Conservation (phyloP, 2,888 invertebrate genomes). For the Ennomos fuscantarius region DNA sequence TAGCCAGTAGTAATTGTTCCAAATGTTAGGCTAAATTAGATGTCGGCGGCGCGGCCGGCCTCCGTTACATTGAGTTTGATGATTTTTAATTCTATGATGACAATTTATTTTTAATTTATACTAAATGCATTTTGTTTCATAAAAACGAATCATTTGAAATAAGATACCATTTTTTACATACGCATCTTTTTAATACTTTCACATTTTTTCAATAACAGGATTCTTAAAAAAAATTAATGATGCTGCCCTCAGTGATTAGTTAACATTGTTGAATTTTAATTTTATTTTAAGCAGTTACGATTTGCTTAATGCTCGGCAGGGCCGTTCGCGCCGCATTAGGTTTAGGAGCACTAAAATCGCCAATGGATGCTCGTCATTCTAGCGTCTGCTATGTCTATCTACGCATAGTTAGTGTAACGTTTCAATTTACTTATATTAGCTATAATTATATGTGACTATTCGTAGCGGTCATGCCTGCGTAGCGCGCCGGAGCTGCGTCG, state of each 20-base stretch:
- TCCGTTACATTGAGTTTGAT: constrained; percentile 28
- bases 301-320: constrained; percentile 29
- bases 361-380: constrained; percentile 64
- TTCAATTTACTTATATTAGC: constrained; percentile 75
- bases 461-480: constrained; percentile 51
- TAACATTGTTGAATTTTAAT: too few species aligned
- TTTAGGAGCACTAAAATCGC: constrained; percentile 71
- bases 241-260: too few species aligned
- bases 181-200: too few species aligned
- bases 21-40: constrained; percentile 82
- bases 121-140: too few species aligned
- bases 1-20: constrained; percentile 83
- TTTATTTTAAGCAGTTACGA: too few species aligned
- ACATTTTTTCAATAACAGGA: too few species aligned
- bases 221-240: too few species aligned
- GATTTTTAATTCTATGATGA: constrained; percentile 11
- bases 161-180: too few species aligned
- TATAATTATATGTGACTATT: constrained; percentile 58
- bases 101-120: too few species aligned
- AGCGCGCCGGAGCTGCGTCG: constrained; percentile 6
- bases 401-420: constrained; percentile 74
- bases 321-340: constrained; percentile 52
- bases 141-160: too few species aligned
- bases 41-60: constrained; percentile 62
- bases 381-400: constrained; percentile 66